phyloP scores from a whole-genome alignment of 1,140 invertebrate genomes.

The Drosophila pallidifrons region DNA sequence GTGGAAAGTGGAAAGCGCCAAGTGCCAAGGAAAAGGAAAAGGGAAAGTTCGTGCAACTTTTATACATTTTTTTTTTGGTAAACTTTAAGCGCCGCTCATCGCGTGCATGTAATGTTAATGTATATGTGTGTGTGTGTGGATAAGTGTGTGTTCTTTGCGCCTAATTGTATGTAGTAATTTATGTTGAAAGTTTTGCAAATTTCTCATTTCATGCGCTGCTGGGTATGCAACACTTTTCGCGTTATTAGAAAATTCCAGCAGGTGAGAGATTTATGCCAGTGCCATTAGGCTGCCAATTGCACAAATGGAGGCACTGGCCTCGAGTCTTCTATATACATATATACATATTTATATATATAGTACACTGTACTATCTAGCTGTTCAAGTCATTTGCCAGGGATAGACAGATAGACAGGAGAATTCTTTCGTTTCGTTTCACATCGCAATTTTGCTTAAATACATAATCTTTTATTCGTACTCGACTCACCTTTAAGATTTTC shows the following conservation, averaged over 20 bases:
- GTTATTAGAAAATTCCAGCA: conserved; percentile 78
- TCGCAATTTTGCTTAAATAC: conserved; percentile 26
- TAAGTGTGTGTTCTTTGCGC: conserved; percentile 15
- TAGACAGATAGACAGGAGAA: conserved; percentile 9
- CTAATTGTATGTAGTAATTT: conserved; percentile 71
- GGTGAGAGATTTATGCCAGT: conserved; percentile 72
- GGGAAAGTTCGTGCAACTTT: conserved; percentile 26
- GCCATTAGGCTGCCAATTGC: conserved; percentile 58
- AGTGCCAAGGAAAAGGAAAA: background rate
- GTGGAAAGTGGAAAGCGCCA: too few relatives aligned
- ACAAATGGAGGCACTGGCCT: conserved; percentile 12
- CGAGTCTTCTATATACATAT: background rate
- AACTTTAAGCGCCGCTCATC: conserved; percentile 10
- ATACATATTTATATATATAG: too few relatives aligned
- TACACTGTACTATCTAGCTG: background rate
- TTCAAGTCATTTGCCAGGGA: background rate
- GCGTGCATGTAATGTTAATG: background rate
- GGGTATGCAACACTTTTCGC: conserved; percentile 72
- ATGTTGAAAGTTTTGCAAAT: conserved; percentile 76
- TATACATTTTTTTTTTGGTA: conserved; percentile 18
- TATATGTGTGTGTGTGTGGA: conserved; percentile 8
- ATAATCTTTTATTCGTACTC: conserved; percentile 19
- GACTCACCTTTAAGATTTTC: conserved; percentile 51
- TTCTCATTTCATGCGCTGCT: conserved; percentile 72
- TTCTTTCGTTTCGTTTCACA: conserved; percentile 32